Percentiles rank a stretch among this genome's conserved stretches.
phyloP scores from a whole-genome alignment of 2,888 invertebrate species.

The Pelosia muscerda region DNA sequence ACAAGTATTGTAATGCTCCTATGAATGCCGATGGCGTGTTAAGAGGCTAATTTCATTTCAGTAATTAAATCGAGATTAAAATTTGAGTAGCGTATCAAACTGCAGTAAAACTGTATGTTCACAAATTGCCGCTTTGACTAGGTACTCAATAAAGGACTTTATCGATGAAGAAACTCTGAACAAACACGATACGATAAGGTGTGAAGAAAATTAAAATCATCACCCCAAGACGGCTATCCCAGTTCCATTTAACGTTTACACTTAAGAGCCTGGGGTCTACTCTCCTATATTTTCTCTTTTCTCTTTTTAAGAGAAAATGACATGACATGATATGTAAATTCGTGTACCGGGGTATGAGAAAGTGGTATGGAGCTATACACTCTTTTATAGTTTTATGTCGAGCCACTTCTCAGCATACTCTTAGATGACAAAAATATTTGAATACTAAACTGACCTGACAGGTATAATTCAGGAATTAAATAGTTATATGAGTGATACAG shows the following conservation, averaged over 20 bases:
- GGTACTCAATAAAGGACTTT: conserved; percentile 58
- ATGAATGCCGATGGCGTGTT: conserved; percentile 56
- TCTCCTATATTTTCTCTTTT: too few relatives aligned
- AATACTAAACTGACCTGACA: background rate
- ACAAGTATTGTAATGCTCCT: conserved; percentile 46
- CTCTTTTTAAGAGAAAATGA: too few relatives aligned
- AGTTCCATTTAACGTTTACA: background rate
- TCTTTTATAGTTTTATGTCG: too few relatives aligned
- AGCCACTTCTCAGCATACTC: too few relatives aligned
- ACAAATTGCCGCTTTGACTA: conserved; percentile 68
- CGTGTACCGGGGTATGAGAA: too few relatives aligned
- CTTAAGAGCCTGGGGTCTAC: background rate
- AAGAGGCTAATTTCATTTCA: conserved; percentile 66
- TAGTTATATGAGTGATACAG: background rate
- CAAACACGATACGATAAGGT: conserved; percentile 18
- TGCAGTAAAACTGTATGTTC: conserved; percentile 73
- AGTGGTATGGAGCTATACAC: too few relatives aligned
- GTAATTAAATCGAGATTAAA: conserved; percentile 82
- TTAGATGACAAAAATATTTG: background rate
- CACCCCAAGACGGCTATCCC: background rate
- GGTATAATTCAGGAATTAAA: background rate
- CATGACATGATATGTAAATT: too few relatives aligned
- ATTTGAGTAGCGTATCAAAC: conserved; percentile 79
- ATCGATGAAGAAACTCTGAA: conserved; percentile 45
- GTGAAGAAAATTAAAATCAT: background rate